Evolutionary conservation across 2,113 vertebrate genomes (phyloP).

Genomic region (Nettapus auritus): DNA sequence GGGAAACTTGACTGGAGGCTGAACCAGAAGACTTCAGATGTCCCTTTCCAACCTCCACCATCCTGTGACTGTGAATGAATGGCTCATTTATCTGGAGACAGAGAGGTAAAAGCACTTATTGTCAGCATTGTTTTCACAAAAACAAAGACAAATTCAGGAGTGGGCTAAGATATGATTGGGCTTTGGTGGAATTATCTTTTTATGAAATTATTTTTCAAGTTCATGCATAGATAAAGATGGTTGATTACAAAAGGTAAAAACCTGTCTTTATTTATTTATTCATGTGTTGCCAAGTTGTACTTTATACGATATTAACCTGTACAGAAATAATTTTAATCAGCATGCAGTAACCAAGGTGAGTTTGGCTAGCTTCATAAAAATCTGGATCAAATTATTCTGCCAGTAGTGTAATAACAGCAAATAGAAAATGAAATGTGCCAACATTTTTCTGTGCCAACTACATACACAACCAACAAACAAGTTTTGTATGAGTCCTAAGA

Average conservation of each 20-base stretch:
- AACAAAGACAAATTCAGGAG: background rate
- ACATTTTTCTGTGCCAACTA: background rate
- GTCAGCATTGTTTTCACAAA: background rate
- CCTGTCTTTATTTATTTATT: background rate
- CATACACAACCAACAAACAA: background rate
- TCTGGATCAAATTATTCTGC: background rate
- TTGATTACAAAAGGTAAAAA: background rate
- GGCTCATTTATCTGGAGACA: background rate
- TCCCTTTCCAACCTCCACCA: background rate
- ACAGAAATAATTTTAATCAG: background rate
- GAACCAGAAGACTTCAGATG: background rate
- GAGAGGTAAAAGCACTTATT: background rate
- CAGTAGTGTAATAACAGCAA: background rate
- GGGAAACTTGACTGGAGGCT: background rate
- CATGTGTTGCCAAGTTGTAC: background rate
- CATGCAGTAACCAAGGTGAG: background rate
- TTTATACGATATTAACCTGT: background rate
- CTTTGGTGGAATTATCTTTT: background rate
- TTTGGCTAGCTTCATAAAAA: background rate
- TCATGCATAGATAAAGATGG: background rate
- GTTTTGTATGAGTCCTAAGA: background rate
- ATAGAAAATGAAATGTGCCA: background rate
- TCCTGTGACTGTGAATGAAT: rapidly evolving
- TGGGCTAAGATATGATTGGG: background rate
- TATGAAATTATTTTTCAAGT: background rate